Evolutionary conservation across 2,888 invertebrate genomes (phyloP).

Genomic region (Pollenia griseotomentosa): DNA sequence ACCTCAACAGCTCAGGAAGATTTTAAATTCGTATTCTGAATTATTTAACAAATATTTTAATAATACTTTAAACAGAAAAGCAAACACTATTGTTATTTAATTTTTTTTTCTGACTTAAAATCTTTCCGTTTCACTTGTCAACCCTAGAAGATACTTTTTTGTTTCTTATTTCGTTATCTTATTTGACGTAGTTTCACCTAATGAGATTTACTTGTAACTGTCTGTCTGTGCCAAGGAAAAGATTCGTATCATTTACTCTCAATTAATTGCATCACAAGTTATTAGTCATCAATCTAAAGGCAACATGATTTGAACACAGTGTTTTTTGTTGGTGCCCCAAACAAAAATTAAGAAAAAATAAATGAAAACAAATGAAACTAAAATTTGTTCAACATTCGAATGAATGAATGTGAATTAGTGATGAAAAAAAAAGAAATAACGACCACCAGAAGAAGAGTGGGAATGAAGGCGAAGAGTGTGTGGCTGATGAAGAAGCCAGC

Average conservation of each 20-base stretch:
- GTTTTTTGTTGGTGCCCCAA: constrained; percentile 54
- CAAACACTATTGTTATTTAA: not conserved
- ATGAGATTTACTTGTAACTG: constrained; percentile 83
- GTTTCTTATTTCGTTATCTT: constrained; percentile 66
- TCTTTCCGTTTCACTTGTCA: constrained; percentile 45
- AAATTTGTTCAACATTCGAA: constrained; percentile 45
- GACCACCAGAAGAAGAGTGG: no score
- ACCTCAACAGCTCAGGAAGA: no score
- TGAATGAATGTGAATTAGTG: constrained; percentile 32
- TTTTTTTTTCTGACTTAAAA: not conserved
- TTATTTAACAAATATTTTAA: not conserved
- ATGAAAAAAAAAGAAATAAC: not conserved
- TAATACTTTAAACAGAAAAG: not conserved
- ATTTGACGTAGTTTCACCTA: constrained; percentile 77
- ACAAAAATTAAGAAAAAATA: constrained; percentile 17
- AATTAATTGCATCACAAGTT: constrained; percentile 82
- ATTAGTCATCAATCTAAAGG: constrained; percentile 84
- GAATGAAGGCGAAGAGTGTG: constrained; percentile 15
- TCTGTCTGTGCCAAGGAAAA: constrained; percentile 80
- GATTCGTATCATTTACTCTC: constrained; percentile 82
- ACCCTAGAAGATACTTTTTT: constrained; percentile 51
- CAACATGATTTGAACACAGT: constrained; percentile 78
- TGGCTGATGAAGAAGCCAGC: constrained; percentile 73
- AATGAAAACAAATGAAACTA: constrained; percentile 43
- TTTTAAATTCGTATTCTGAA: no score